Base-by-base conservation (phyloP, 2,113 vertebrate species). In the Spheniscus mendiculus region DNA sequence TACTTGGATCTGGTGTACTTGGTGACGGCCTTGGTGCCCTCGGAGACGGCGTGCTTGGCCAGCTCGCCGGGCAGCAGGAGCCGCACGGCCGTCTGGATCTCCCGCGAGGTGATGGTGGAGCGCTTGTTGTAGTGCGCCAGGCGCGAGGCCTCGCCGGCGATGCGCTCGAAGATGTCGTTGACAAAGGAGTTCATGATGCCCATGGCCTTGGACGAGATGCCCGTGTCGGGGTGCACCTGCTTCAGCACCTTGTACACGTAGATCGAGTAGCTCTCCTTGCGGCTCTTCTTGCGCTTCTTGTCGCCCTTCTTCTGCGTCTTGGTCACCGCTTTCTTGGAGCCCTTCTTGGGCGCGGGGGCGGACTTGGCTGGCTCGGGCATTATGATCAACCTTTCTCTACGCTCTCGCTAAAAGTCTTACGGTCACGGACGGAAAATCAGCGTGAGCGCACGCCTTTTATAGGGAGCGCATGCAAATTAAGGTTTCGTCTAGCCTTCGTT, bases 1-100 rank as follows among this genome's bases (percentile, higher is more conserved):
- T n/a, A 98, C 91, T 99, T 99, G 78, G 98, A 98, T 90, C 98
- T 98, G 79, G 98, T 98, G 87, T 98, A 99, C 91, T 98, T 99
- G 89, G 98, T 99, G 67, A 99, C 98, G 11, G 38, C 38, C 38
- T 40, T 50, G 53, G 98, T 99, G 62, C 98, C 98, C 95, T 99
- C 98, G 1, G 98, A 99, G 36, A 99, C 98, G 1, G 98, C 98
- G 72, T 99, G 90, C 76, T 92, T 92, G 40, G 90, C 98, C 97
- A 98, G 94, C 78, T 99, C 98, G 32, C 98, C 98, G 0, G 98
- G 98, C 87, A 98, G 96, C 94, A 98, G 98, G 40, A 98, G 98
- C 45, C 99, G 98, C 80, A 99, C 98, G 1, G 99, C 98, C n/a
- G 98, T 99, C 98, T 99, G 99, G 96, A 99, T 99, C 98, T 99